These are phyloP conservation scores for Anolis sagrei DNA, from an alignment of 2,113 vertebrate genomes.

Conservation along the genomic window DNA sequence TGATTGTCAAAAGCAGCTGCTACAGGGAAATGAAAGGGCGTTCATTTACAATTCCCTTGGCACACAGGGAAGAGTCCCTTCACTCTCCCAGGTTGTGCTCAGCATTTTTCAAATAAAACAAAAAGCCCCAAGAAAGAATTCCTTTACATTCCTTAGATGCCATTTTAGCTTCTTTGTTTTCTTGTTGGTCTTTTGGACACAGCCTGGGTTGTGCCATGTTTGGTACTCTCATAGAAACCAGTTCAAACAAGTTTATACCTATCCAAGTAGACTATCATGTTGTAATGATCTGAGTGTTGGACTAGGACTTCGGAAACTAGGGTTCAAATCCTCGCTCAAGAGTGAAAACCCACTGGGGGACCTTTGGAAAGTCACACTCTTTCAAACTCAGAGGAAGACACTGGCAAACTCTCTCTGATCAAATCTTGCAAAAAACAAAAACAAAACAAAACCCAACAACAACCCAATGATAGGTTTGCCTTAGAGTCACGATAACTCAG, in stretches of 20 bases:
- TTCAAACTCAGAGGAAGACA: no score
- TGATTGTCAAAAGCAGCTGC: constrained; percentile 58
- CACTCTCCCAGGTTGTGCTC: constrained; percentile 57
- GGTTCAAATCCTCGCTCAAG: no score
- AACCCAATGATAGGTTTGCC: no score
- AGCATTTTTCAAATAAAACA: constrained; percentile 58
- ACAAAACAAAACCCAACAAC: no score
- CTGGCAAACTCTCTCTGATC: no score
- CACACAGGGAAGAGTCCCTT: constrained; percentile 56
- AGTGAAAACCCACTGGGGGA: no score
- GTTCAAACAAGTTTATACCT: neutral
- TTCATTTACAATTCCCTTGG: constrained; percentile 59
- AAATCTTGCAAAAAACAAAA: no score
- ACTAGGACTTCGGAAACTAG: no score
- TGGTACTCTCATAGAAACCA: constrained; percentile 44
- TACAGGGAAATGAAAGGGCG: neutral
- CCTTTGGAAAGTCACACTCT: no score
- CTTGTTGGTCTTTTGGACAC: constrained; percentile 46
- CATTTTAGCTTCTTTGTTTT: constrained; percentile 30
- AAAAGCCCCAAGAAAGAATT: constrained; percentile 54
- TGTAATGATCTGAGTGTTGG: no score
- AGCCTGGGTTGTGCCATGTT: constrained; percentile 36
- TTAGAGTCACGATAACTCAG: no score
- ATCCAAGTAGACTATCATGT: neutral
- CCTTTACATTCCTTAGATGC: constrained; percentile 60